Conservation (phyloP, 92 coral and sea anemone genomes). For the Porites rus region DNA sequence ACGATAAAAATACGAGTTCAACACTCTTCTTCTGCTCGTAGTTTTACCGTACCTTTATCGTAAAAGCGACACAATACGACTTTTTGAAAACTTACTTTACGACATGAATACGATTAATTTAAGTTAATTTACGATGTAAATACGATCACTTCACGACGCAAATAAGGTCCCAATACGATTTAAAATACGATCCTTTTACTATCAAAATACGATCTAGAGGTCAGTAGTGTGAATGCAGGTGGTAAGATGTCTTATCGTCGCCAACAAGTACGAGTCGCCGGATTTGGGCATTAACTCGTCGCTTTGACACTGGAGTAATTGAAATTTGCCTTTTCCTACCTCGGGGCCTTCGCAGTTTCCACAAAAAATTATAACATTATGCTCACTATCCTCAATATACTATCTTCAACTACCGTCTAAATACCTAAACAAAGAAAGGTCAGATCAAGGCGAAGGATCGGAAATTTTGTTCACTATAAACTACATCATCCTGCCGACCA, state of each 20-base stretch:
- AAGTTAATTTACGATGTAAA: no score
- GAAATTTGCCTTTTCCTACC: slow-evolving; percentile 9
- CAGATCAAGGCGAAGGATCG: slow-evolving; percentile 40
- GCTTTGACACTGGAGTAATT: neutral
- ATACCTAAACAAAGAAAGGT: slow-evolving; percentile 21
- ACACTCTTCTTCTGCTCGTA: no score
- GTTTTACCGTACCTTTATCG: no score
- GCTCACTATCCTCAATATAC: slow-evolving; percentile 6
- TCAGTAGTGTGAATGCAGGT: neutral
- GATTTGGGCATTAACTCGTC: slow-evolving; percentile 2
- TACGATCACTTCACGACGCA: no score
- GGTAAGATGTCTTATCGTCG: slow-evolving; percentile 2
- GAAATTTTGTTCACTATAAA: slow-evolving; percentile 21
- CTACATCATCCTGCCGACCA: slow-evolving; percentile 16
- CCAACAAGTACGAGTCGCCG: slow-evolving; percentile 10
- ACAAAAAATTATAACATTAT: slow-evolving; percentile 26
- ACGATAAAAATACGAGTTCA: no score
- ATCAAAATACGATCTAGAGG: no score
- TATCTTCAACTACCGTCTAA: neutral
- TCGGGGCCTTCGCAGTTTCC: slow-evolving; percentile 26
- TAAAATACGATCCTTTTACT: no score
- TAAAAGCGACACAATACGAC: no score
- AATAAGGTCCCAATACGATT: no score
- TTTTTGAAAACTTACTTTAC: no score
- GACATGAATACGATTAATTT: no score